These are phyloP conservation scores for Glyptemys insculpta DNA, from an alignment of 2,797 vertebrate genomes.

Conservation along the genomic window DNA sequence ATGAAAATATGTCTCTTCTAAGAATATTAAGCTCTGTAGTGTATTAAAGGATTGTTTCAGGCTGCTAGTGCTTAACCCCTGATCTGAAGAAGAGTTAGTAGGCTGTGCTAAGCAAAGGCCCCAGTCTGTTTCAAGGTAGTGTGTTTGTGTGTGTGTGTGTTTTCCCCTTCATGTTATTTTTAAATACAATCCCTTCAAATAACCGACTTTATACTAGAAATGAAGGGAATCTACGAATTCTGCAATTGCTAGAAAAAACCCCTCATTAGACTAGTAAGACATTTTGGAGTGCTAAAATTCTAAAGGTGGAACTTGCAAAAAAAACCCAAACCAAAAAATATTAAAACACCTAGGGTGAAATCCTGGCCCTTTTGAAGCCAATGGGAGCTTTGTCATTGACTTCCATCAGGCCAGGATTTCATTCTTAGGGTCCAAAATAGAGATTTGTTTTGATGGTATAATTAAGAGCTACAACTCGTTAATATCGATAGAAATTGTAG, in stretches of 20 bases:
- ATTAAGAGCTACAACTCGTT: not conserved
- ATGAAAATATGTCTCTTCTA: not conserved
- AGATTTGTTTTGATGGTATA: not conserved
- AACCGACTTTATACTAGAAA: not conserved
- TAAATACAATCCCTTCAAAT: not conserved
- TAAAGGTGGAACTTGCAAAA: not conserved
- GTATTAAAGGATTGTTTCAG: fast-evolving
- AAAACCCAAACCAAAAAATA: not conserved
- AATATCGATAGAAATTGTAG: not conserved
- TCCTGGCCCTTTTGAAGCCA: not conserved
- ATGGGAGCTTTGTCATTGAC: not conserved
- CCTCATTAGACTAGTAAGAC: fast-evolving
- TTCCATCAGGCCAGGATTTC: not conserved
- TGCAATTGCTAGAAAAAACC: not conserved
- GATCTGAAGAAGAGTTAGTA: not conserved
- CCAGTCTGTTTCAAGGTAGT: not conserved
- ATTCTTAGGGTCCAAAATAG: not conserved
- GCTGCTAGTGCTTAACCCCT: not conserved
- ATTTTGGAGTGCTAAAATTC: not conserved
- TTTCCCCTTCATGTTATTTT: slow-evolving; percentile 1
- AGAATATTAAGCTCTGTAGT: not conserved
- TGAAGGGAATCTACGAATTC: not conserved
- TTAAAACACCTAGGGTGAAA: not conserved
- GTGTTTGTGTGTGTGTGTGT: too few relatives aligned
- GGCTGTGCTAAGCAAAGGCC: not conserved